Conservation (phyloP, 2,888 invertebrate species). For the Ophion slaviceki region DNA sequence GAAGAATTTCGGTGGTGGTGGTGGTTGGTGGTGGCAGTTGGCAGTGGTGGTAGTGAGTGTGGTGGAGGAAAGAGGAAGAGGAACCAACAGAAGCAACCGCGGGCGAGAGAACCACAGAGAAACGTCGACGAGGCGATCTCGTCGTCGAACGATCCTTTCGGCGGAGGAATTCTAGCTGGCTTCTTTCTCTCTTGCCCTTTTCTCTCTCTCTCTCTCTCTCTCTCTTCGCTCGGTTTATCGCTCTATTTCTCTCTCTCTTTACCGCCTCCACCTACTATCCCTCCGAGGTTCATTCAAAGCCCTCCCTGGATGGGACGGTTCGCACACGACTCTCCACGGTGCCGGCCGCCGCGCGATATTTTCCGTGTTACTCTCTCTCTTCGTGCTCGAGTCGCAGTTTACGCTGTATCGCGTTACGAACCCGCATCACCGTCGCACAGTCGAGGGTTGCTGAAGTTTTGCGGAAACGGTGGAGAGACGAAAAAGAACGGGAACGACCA, state of each 20-base stretch:
- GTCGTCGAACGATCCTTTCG: constrained; percentile 75
- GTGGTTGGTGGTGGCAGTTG: constrained; percentile 17
- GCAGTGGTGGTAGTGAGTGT: constrained; percentile 47
- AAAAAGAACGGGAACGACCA: neutral
- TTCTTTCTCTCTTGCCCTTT: constrained; percentile 73
- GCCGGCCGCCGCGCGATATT: constrained; percentile 79
- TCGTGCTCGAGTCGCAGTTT: constrained; percentile 52
- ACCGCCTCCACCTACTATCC: constrained; percentile 71
- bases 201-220: constrained; percentile 69
- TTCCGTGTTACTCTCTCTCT: constrained; percentile 67
- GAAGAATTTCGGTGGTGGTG: constrained; percentile 42
- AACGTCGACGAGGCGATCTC: constrained; percentile 61
- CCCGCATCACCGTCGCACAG: constrained; percentile 30
- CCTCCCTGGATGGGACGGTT: constrained; percentile 82
- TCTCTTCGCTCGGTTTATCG: constrained; percentile 62
- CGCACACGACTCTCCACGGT: constrained; percentile 78
- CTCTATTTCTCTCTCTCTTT: constrained; percentile 34
- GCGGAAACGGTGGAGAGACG: neutral
- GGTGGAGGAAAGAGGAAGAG: constrained; percentile 64
- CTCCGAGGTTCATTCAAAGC: constrained; percentile 79
- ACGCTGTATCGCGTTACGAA: constrained; percentile 53
- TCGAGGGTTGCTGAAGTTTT: constrained; percentile 11
- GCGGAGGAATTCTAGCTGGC: constrained; percentile 82
- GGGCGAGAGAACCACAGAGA: constrained; percentile 60
- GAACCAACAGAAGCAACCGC: constrained; percentile 55